Base-by-base conservation (phyloP, 2,888 invertebrate genomes). In the Spicauda simplicius region DNA sequence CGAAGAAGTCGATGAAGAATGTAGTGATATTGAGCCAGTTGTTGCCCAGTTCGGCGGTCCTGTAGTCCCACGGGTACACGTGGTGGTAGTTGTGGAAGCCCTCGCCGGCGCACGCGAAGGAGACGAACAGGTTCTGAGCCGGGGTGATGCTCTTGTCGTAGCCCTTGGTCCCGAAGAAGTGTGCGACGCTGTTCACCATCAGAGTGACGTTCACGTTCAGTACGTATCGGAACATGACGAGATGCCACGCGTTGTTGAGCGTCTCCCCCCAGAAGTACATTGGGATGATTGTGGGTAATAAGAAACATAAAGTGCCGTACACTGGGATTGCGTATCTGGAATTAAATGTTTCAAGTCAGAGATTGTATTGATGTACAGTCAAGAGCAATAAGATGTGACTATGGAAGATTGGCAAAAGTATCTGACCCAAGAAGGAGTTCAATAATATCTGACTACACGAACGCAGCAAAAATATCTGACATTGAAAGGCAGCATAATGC, bases 181-280 rank as follows among this genome's bases (percentile, higher is more conserved):
- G 96, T 7, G 95, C 95, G 11, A 93, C 94, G 74, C 95, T 95
- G 86, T 96, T 96, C n/a, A 96, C 95, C 18, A 94, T 83, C 94
- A 95, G 96, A 11, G 79, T 77, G 1, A 8, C 19, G 81, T 96
- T 94, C n/a, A 96, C 87, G n/a, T 90, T 91, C 68, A 90, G 77
- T 11, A 89, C 84, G 82, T 95, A 95, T 11, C 95, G 90, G 19
- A 95, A 75, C 52, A 93, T 83, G 4, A 79, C 75, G 0, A 88
- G 75, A 70, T 85, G 81, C 85, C 86, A 90, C 1, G 88, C 77
- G 71, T 83, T 84, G 65, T 59, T 74, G 20, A 84, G 78, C 2
- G 76, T 86, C 79, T 96, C 96, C 0, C 90, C 92, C 95, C 95
- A 96, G 70, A 88, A 83, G 73, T 91, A 94, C 73, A 93, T 88